Evolutionary conservation across 2,888 invertebrate genomes (phyloP).

Genomic region (Beris morrisii): DNA sequence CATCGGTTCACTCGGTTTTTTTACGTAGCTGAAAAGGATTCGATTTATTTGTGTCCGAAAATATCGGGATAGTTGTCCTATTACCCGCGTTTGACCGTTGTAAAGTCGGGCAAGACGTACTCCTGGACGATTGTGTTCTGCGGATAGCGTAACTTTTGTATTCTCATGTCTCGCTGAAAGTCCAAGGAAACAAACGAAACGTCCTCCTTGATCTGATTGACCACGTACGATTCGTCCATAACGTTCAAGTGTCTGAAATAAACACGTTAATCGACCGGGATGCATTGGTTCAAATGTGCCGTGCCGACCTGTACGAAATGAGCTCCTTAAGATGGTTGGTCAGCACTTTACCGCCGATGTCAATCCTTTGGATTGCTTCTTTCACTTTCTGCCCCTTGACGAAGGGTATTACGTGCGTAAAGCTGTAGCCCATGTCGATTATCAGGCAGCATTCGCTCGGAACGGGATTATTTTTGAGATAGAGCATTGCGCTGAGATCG

Average conservation of each 20-base stretch:
- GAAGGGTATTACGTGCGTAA: constrained; percentile 92
- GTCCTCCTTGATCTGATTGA: constrained; percentile 98
- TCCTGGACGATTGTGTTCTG: constrained; percentile 78
- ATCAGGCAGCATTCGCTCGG: constrained; percentile 74
- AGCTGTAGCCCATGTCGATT: constrained; percentile 94
- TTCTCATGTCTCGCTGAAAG: constrained; percentile 78
- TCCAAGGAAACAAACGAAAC: constrained; percentile 89
- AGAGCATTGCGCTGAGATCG: constrained; percentile 70
- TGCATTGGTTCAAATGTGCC: background rate
- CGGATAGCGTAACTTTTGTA: constrained; percentile 62
- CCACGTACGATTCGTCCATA: constrained; percentile 98
- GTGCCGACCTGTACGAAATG: constrained; percentile 75
- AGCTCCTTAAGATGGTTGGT: constrained; percentile 98
- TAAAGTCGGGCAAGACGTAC: constrained; percentile 96
- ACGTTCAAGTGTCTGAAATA: constrained; percentile 83
- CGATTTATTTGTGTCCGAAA: background rate
- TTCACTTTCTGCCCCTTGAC: constrained; percentile 73
- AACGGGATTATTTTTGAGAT: constrained; percentile 61
- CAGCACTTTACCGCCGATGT: constrained; percentile 94
- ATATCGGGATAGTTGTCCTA: background rate
- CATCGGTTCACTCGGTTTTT: constrained; percentile 38
- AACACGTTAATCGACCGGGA: constrained; percentile 40
- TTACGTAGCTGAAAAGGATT: constrained; percentile 21
- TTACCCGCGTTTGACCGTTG: constrained; percentile 80
- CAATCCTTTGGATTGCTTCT: constrained; percentile 77